Evolutionary conservation across 2,888 invertebrate genomes (phyloP), one percentile per base, ranked within the genome.

Genomic region (Stramonita haemastoma): DNA sequence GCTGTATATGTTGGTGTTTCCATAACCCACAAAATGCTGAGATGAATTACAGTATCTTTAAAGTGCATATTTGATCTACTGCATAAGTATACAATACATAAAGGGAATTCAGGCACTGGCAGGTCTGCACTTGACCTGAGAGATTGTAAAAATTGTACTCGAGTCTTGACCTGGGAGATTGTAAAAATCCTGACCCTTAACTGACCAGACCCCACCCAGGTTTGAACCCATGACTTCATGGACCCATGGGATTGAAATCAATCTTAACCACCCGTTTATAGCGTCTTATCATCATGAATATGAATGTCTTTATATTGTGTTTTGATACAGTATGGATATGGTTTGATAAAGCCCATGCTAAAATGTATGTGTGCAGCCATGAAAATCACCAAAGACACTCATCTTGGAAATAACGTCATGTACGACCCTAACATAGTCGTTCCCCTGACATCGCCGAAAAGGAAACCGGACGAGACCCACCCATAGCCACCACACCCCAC

Each of bases 301-400:
- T 46, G 46, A 46, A 46, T 46, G 46, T 46, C 8, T 46, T 46
- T 8, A 46, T 46, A 46, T 2, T 46, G 46, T 46, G 46, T 46
- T 46, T 46, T 46, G 46, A 46, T 46, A 46, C 46, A 46, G 46
- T 46, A 46, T 46, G 46, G 46, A 46, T 46, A 8, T 46, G 2
- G 46, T 46, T 46, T 46, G 46, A 46, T 46, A 2, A 46, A 46
- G 46, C 8, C 4, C 46, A 8, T 46, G 46, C 46, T 46, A 8
- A 46, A 46, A 2, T 46, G 8, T 46, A 8, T 34, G 17, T 36
- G 26, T 81, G 89, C 93, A 94, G 94, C 91, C 77, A 81, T 92
- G n/a, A 91, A 90, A 19, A 89, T 94, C 26, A 93, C 92, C 13
- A 90, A 93, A 73, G 93, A 93, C 85, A 94, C 92, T 34, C 36